Percentiles rank a stretch among this genome's conserved stretches.
phyloP scores from a whole-genome alignment of 2,888 invertebrate species.

The Caprella mutica region DNA sequence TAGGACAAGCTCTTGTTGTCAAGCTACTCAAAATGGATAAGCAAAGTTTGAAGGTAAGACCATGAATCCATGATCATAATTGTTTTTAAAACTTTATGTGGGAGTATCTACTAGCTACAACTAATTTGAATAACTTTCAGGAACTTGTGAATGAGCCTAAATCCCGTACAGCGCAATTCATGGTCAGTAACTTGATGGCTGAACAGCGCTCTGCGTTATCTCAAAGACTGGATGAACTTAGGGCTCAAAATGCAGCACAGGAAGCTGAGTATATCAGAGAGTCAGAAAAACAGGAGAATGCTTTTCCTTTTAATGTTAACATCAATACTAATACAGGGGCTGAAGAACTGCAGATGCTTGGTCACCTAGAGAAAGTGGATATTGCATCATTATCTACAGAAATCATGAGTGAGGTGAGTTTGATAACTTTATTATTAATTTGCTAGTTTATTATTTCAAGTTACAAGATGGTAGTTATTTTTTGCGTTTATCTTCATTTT shows the following conservation, averaged over 20 bases:
- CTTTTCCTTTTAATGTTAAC: too few species aligned
- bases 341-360: slow-evolving; percentile 20
- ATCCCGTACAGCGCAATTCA: slow-evolving; percentile 33
- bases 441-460: neutral
- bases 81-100: neutral
- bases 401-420: slow-evolving; percentile 26
- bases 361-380: slow-evolving; percentile 18
- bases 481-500: neutral
- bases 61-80: slow-evolving; percentile 2
- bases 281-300: too few species aligned
- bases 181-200: slow-evolving; percentile 33
- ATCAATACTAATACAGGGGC: too few species aligned
- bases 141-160: slow-evolving; percentile 32
- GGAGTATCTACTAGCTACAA: neutral
- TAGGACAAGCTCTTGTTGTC: too few species aligned
- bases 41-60: slow-evolving; percentile 29
- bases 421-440: neutral
- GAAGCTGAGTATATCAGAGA: too few species aligned
- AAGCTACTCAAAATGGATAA: slow-evolving; percentile 33
- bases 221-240: slow-evolving; percentile 24
- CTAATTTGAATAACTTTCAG: slow-evolving; percentile 3
- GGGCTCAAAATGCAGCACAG: too few species aligned
- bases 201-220: slow-evolving; percentile 28
- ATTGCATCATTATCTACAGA: slow-evolving; percentile 23
- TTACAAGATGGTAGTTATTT: neutral